phyloP scores from a whole-genome alignment of 2,797 vertebrate genomes.

The Microctenopoma stevenorrisi region DNA sequence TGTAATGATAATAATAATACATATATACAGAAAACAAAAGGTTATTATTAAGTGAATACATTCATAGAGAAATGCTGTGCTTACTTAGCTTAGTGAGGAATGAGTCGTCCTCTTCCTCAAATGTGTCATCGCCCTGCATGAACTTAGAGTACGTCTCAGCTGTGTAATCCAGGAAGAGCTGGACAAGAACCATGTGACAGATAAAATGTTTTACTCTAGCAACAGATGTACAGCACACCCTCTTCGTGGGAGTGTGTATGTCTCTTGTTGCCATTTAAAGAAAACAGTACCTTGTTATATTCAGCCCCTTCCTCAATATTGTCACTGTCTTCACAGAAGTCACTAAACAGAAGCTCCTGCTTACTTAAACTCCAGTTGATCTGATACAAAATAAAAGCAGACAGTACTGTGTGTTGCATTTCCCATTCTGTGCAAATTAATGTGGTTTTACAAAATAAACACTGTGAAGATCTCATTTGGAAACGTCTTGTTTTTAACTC shows the following conservation, averaged over 20 bases:
- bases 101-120: constrained; percentile 87
- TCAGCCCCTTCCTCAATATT: constrained; percentile 88
- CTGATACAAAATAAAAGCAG: constrained; percentile 59
- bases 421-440: background rate
- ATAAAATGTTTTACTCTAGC: too few relatives aligned
- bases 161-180: constrained; percentile 91
- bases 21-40: background rate
- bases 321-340: constrained; percentile 83
- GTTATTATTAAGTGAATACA: background rate
- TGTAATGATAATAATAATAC: too few relatives aligned
- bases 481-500: constrained; percentile 31
- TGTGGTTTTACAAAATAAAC: fast-evolving
- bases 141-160: constrained; percentile 91
- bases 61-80: constrained; percentile 33
- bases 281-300: constrained; percentile 88
- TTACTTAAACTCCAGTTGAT: constrained; percentile 77
- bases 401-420: background rate
- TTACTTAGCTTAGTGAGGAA: constrained; percentile 89
- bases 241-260: background rate
- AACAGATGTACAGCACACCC: background rate
- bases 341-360: constrained; percentile 86
- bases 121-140: constrained; percentile 91
- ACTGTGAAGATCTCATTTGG: background rate
- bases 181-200: background rate
- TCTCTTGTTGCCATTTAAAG: background rate